These are phyloP conservation scores for Syrrhaptes paradoxus DNA, from an alignment of 2,113 vertebrate species.

Conservation along the genomic window DNA sequence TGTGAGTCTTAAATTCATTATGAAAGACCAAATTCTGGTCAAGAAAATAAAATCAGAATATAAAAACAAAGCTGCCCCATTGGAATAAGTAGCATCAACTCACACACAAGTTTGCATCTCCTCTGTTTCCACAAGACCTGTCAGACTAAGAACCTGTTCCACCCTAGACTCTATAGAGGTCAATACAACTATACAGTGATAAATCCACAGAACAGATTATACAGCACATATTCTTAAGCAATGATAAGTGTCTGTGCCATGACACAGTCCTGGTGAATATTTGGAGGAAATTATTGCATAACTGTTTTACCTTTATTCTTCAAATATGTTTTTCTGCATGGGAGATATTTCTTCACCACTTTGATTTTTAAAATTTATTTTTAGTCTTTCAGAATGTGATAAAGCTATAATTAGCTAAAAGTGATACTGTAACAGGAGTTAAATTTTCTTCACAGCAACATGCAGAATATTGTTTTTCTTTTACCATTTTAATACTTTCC, in stretches of 20 bases:
- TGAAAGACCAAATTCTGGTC: neutral
- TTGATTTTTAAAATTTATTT: neutral
- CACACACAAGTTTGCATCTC: neutral
- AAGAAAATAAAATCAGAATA: neutral
- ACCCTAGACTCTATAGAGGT: rapidly evolving
- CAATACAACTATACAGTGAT: neutral
- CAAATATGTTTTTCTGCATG: neutral
- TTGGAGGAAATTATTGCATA: neutral
- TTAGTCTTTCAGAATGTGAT: neutral
- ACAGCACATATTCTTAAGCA: neutral
- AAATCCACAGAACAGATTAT: neutral
- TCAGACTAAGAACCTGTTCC: neutral
- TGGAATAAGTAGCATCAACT: neutral
- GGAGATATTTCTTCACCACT: neutral
- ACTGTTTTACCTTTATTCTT: neutral
- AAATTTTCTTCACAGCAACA: neutral
- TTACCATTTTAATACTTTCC: neutral
- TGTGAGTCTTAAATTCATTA: neutral
- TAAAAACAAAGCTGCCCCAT: neutral
- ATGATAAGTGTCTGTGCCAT: neutral
- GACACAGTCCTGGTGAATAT: neutral
- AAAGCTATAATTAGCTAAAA: neutral
- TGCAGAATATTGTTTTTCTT: neutral
- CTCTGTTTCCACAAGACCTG: neutral
- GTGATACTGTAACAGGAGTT: neutral